These are phyloP conservation scores for Ranitomeya imitator DNA, from an alignment of 2,113 vertebrate species.

Conservation along the genomic window DNA sequence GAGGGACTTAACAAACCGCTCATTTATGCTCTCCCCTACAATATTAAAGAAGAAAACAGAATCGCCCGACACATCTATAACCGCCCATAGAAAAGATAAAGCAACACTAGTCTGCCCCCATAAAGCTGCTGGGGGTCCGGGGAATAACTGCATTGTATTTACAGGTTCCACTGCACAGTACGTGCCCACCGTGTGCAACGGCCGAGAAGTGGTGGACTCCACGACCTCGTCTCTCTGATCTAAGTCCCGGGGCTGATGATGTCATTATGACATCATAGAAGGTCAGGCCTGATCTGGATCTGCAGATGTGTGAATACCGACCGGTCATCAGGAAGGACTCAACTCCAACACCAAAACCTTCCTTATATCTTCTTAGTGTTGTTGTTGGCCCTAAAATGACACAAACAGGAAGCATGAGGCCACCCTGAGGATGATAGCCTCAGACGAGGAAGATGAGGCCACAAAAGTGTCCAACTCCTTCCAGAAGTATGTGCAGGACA, in stretches of 20 bases:
- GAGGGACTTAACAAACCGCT: slow-evolving; percentile 34
- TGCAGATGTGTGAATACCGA: neutral
- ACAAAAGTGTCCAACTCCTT: neutral
- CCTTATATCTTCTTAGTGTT: slow-evolving; percentile 1
- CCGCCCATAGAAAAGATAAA: neutral
- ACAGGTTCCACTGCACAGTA: slow-evolving; percentile 84
- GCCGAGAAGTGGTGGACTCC: slow-evolving; percentile 94
- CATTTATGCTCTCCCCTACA: slow-evolving; percentile 28
- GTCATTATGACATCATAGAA: slow-evolving; percentile 12
- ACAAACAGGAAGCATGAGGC: neutral
- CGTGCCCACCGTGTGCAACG: slow-evolving; percentile 93
- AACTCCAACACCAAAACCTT: neutral
- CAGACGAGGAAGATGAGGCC: neutral
- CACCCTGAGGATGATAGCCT: neutral
- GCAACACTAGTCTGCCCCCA: neutral
- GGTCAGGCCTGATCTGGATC: neutral
- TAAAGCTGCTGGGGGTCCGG: neutral
- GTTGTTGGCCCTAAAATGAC: neutral
- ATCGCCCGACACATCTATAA: neutral
- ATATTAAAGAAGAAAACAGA: neutral
- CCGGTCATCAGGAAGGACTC: neutral
- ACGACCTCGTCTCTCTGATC: slow-evolving; percentile 93
- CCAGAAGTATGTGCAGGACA: neutral
- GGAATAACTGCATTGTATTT: slow-evolving; percentile 54
- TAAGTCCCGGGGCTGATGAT: neutral